Base-by-base conservation (phyloP, 2,888 invertebrate genomes). In the Sarcophaga rosellei region DNA sequence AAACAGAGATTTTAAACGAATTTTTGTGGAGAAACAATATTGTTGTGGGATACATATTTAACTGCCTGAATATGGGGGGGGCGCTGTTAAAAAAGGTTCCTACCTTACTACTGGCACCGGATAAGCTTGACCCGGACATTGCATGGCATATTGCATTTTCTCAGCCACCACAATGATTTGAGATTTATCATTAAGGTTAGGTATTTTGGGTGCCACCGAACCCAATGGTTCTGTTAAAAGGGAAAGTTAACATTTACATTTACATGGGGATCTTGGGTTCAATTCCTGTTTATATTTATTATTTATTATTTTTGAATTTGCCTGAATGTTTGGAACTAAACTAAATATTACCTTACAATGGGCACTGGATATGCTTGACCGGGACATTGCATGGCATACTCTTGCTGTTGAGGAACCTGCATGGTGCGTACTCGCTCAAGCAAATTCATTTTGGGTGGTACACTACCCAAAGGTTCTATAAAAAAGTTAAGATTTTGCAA, bases 281-380 rank as follows among this genome's bases (percentile, higher is more conserved):
- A 35, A 35, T 35, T 35, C 35, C 35, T 53, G 53, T 15, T 53
- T 53, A 15, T 47, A 12, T 47, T 47, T 47, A 12, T 47, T 47
- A 47, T 15, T 15, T 15, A 47, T 0, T 15, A 47, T 15, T 62
- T 8, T 25, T 17, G 1, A 17, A 2, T 47, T 59, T 95, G 96
- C 97, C 97, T 97, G 97, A 97, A 97, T 96, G 97, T 97, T 97
- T 8, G 96, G 97, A 61, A 45, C 5, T 2, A 44, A 25, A n/a
- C 23, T 25, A 21, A 15, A 4, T 93, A 94, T 90, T 89, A 92
- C 92, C 93, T 92, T 53, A 92, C 91, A 25, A 89, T 88, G 12
- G 93, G 96, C 90, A 96, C 95, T 78, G 96, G 96, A 93, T 94
- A 96, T 20, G 96, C 96, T 93, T 96, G 96, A 10, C 96, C 96